These are phyloP conservation scores for Linhomoeus sp. DNA, from an alignment of 2,888 invertebrate genomes.

Conservation along the genomic window DNA sequence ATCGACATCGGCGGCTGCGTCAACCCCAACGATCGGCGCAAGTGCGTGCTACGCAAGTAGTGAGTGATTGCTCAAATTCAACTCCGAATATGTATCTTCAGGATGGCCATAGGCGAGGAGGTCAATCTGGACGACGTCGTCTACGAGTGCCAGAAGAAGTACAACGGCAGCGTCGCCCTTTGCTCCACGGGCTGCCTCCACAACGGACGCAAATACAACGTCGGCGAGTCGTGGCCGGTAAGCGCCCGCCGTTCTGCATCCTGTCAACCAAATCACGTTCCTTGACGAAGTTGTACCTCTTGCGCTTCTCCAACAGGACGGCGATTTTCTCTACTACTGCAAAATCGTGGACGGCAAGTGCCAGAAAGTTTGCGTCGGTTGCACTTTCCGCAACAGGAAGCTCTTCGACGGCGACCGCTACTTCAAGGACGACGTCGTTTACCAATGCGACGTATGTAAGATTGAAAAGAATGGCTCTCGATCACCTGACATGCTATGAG, in stretches of 20 bases:
- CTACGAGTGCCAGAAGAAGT: constrained; percentile 19
- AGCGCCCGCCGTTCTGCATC: no score
- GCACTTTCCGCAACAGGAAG: no score
- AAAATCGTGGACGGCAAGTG: background rate
- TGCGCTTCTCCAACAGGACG: no score
- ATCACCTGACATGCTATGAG: no score
- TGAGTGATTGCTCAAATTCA: background rate
- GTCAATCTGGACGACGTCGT: background rate
- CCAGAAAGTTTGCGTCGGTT: no score
- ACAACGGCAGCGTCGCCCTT: constrained; percentile 15
- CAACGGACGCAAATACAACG: constrained; percentile 11
- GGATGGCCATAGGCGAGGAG: background rate
- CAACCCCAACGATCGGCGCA: constrained; percentile 14
- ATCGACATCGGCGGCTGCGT: constrained; percentile 15
- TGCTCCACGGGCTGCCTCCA: constrained; percentile 21
- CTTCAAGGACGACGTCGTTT: background rate
- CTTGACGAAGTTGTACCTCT: no score
- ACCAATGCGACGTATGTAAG: no score
- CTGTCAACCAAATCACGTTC: no score
- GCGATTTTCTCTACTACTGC: constrained; percentile 1
- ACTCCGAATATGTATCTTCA: no score
- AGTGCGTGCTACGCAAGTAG: constrained; percentile 8
- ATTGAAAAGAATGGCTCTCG: no score
- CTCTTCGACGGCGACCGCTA: background rate
- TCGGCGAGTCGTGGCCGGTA: constrained; percentile 20